A percentile compares a stretch with the other conserved stretches of the same genome.
These are phyloP conservation scores for Phaethon lepturus DNA, from an alignment of 2,113 vertebrate genomes.

Conservation along the genomic window DNA sequence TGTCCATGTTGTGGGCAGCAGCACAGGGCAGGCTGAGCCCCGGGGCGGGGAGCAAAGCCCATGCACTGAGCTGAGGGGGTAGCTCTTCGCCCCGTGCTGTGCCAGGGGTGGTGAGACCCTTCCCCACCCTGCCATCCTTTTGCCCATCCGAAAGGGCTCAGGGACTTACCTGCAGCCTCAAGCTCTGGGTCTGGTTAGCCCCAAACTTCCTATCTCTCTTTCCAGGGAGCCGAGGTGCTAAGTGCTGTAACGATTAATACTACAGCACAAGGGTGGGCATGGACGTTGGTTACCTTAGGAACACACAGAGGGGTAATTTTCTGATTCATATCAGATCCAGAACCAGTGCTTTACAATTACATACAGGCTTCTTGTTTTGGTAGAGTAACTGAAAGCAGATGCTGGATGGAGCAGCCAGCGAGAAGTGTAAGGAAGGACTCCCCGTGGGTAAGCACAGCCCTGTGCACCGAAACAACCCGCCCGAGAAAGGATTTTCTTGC, in stretches of 20 bases:
- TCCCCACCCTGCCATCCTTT: not conserved
- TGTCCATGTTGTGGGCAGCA: not conserved
- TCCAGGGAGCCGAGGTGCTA: not conserved
- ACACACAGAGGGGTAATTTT: not conserved
- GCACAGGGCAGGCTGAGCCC: not conserved
- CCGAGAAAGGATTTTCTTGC: not conserved
- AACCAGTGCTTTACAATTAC: not conserved
- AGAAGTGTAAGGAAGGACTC: not conserved
- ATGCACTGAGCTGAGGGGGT: not conserved
- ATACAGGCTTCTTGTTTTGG: constrained; percentile 12
- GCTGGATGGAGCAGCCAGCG: constrained; percentile 7
- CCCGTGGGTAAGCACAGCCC: not conserved
- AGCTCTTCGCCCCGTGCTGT: not conserved
- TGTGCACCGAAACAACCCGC: not conserved
- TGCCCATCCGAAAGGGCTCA: not conserved
- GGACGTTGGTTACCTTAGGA: not conserved
- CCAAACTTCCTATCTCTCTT: not conserved
- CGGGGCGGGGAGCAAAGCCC: not conserved
- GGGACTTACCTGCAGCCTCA: not conserved
- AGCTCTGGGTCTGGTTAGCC: not conserved
- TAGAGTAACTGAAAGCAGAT: constrained; percentile 64
- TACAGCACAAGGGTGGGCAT: not conserved
- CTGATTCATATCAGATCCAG: constrained; percentile 25
- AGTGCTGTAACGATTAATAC: not conserved
- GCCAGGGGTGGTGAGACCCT: not conserved